phyloP scores from a whole-genome alignment of 2,797 vertebrate genomes.

The Diceros bicornis region DNA sequence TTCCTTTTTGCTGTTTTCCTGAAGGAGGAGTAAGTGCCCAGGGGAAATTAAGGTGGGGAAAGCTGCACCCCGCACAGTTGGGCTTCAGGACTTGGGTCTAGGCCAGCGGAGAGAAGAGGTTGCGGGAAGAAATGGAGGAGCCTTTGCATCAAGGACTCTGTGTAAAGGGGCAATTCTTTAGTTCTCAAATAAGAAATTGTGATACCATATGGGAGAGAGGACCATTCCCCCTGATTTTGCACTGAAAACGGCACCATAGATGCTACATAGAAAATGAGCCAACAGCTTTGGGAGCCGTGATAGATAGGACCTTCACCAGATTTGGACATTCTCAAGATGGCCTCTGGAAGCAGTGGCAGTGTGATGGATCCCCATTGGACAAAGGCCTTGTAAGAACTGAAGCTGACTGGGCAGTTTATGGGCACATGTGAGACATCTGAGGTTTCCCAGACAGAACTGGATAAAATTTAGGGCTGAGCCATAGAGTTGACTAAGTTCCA shows the following conservation, averaged over 20 bases:
- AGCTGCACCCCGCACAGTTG: not conserved
- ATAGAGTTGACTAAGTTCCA: not conserved
- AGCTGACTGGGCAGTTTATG: not conserved
- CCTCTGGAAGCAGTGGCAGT: not conserved
- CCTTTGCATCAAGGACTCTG: not conserved
- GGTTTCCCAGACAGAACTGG: not conserved
- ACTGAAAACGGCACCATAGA: not conserved
- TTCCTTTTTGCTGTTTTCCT: conserved; percentile 1
- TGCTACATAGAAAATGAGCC: not conserved
- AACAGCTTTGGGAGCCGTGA: not conserved
- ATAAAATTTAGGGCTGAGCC: not conserved
- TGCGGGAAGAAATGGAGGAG: not conserved
- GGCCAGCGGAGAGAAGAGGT: not conserved
- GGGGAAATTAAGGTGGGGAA: not conserved
- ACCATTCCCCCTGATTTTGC: not conserved
- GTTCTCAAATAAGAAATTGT: not conserved
- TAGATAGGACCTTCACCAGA: not conserved
- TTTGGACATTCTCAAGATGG: not conserved
- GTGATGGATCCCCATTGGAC: not conserved
- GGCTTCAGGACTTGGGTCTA: not conserved
- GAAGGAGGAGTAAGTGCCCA: not conserved
- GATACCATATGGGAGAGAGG: not conserved
- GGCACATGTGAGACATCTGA: not conserved
- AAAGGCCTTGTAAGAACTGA: not conserved
- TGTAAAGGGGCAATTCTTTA: not conserved